Evolutionary conservation across 2,797 vertebrate species (phyloP).

Genomic region (Enoplosus armatus): DNA sequence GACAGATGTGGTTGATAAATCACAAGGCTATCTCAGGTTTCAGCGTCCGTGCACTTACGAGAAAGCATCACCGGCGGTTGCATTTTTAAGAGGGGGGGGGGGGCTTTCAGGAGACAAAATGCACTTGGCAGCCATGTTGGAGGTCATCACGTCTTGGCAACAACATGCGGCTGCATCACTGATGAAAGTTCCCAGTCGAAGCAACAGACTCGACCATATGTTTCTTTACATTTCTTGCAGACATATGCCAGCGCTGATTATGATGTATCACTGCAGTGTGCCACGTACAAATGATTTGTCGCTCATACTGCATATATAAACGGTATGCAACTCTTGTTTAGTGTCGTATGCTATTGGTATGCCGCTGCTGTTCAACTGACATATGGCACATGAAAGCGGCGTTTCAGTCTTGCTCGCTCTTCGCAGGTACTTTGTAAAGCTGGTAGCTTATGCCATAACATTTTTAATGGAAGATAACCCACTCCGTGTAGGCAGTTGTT

Average conservation of each 20-base stretch:
- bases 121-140: constrained; percentile 19
- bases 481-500: neutral
- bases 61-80: constrained; percentile 5
- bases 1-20: constrained; percentile 61
- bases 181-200: neutral
- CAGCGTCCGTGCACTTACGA: constrained; percentile 43
- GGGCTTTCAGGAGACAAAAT: constrained; percentile 30
- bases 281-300: neutral
- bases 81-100: constrained; percentile 19
- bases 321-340: neutral
- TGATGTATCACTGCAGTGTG: neutral
- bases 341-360: neutral
- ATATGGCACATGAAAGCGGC: neutral
- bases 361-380: neutral
- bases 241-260: neutral
- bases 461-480: neutral
- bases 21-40: constrained; percentile 32
- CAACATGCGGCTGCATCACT: constrained; percentile 1
- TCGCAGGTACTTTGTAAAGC: neutral
- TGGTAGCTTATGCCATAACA: neutral
- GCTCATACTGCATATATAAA: neutral
- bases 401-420: constrained; percentile 1
- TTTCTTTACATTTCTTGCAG: neutral
- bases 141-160: constrained; percentile 25
- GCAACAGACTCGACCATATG: neutral